Evolutionary conservation across 2,888 invertebrate species (phyloP), one percentile per base, ranked within the genome.

Genomic region (Nymphalis c-album): DNA sequence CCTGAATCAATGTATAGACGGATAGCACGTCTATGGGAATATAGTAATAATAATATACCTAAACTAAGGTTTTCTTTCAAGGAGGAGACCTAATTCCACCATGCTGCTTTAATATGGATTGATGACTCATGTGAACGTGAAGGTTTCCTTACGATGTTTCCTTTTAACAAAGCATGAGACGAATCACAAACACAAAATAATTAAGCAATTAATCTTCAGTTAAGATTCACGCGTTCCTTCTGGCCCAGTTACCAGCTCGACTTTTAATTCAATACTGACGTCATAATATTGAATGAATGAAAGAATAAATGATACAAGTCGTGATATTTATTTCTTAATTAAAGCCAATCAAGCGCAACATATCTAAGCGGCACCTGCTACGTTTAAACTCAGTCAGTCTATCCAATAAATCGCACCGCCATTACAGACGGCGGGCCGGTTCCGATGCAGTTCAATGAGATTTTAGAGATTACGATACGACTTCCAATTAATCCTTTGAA

Each of bases 371-470:
- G 53, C 53, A 55, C 26, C 53, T 55, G 53, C 53, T 55, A 2
- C 26, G 7, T 55, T 31, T 1, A 26, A 20, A 22, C 51, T 17
- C 26, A 31, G 26, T 31, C n/a, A 55, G 53, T 6, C 31, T 6
- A 13, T 5, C 10, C 26, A 53, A 55, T 55, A 55, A 55, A 55
- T 55, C 53, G 53, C 53, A 17, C 18, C 8, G 18, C 51, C 51
- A 16, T 51, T 51, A 13, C 51, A 6, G 22, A 20, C 13, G 51
- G 16, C 50, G 18, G 26, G 22, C 26, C 40, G 4, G 13, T 26
- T 26, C 13, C 51, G 22, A 51, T 40, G 40, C 40, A 40, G 13
- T 22, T 50, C 18, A 3, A 18, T 10, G 50, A 20, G 50, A 50
- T 20, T 50, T 31, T 31, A 17, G 53, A 55, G 26, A 31, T 55